Evolutionary conservation across 2,113 vertebrate species (phyloP), one percentile per base, ranked within the genome.

Genomic region (Nyctereutes procyonoides): DNA sequence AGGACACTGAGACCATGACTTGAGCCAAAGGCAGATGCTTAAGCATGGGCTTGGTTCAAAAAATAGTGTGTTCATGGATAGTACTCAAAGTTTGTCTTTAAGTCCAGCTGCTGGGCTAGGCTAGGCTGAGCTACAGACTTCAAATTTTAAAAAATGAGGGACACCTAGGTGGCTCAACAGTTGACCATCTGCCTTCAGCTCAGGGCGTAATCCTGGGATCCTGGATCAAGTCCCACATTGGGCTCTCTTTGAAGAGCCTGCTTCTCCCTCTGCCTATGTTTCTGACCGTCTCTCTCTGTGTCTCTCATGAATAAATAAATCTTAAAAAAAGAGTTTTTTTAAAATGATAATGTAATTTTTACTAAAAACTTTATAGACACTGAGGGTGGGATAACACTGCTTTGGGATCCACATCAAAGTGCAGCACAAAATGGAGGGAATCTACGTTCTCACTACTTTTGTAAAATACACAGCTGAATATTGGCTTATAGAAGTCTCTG

Each of bases 81-180:
- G 0, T 35, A 79, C 24, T 88, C 38, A 85, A 86, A 81, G 92
- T 67, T 32, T 77, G 10, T 73, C 24, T 60, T 73, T 69, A 88
- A 73, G 22, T 73, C 63, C 51, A 90, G 55, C 11, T 11, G 17
- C 38, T 89, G 43, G 28, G 43, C 43, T 43, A 43, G 43, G 24
- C 53, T 63, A 35, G 32, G 19, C 58, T 67, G 3, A 28, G 43
- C 63, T 84, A 12, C 63, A 13, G 30, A 74, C 20, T 85, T 97
- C 28, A 81, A 74, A 95, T 80, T 58, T 62, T 55, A 24, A 93
- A 95, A 86, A 76, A 16, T 43, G 43, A 43, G 43, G 43, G 43
- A 43, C 43, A 43, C 1, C 43, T 43, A 43, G 43, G 43, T 43
- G 43, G 43, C 43, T 43, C 43, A 43, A 43, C 43, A 43, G 43